Conservation (phyloP, 1,140 invertebrate genomes). For the Macrotrachela quadricornifera region DNA sequence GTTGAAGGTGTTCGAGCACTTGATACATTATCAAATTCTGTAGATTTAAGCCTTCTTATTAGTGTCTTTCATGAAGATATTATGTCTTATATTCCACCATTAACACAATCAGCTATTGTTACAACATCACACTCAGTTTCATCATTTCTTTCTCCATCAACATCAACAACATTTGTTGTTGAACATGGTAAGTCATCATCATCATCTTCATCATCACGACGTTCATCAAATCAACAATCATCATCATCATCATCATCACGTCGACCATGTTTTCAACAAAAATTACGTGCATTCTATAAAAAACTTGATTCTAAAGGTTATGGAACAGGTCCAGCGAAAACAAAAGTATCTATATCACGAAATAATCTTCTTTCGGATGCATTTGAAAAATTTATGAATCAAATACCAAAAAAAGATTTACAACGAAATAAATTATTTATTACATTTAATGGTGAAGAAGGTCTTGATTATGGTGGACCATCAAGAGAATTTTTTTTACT, state of each 20-base stretch:
- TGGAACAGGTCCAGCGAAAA: slow-evolving; percentile 77
- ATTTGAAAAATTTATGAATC: slow-evolving; percentile 79
- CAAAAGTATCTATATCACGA: slow-evolving; percentile 65
- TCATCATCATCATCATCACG: slow-evolving; percentile 54
- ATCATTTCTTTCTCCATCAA: slow-evolving; percentile 35
- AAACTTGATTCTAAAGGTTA: slow-evolving; percentile 87
- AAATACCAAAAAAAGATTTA: slow-evolving; percentile 69
- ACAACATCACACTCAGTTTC: slow-evolving; percentile 8
- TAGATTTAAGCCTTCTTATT: slow-evolving; percentile 25
- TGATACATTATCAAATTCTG: too few species aligned
- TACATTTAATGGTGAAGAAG: slow-evolving; percentile 82
- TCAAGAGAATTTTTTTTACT: slow-evolving; percentile 91
- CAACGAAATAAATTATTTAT: slow-evolving; percentile 83
- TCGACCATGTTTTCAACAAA: slow-evolving; percentile 73
- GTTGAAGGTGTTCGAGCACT: not conserved
- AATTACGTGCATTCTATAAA: slow-evolving; percentile 74
- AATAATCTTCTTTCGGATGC: slow-evolving; percentile 83
- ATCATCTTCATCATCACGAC: not conserved
- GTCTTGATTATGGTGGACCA: slow-evolving; percentile 84
- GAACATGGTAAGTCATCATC: not conserved
- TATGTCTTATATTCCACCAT: slow-evolving; percentile 71
- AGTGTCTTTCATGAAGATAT: slow-evolving; percentile 93
- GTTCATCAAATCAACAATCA: slow-evolving; percentile 32
- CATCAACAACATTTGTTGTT: slow-evolving; percentile 27
- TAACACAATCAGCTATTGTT: slow-evolving; percentile 24